Evolutionary conservation across 2,113 vertebrate species (phyloP), one percentile per base, ranked within the genome.

Genomic region (Ornithorhynchus anatinus): DNA sequence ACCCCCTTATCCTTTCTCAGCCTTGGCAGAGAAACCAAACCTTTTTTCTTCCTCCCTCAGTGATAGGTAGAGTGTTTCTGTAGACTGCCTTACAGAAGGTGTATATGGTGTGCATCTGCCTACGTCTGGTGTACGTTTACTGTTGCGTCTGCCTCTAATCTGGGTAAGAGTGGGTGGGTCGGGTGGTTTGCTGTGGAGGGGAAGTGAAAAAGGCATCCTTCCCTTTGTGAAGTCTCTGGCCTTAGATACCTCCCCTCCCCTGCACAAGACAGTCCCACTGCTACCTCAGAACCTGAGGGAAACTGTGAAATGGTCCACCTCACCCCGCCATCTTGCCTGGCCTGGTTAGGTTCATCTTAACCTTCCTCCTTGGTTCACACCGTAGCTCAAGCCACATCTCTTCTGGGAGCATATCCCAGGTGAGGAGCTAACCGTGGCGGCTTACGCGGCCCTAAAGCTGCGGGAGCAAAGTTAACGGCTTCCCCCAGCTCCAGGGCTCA

Each of bases 1-100:
- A 83, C 71, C 77, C 63, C 65, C 57, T 70, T 62, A 52, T 84
- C 59, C 48, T 82, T 87, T 85, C 82, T 91, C 86, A 89, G 88
- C 35, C 17, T 81, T 69, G 67, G 81, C 80, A 91, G 80, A 73
- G 11, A 69, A 43, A 60, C 74, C 67, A 81, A 72, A 87, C 68
- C 47, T 40, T 75, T 75, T 69, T 72, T 67, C 75, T n/a, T 17
- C 4, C 27, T 37, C 6, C 19, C 23, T 50, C 70, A 48, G 75
- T 66, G 72, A 84, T 72, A 43, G 81, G 52, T 72, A 38, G 68
- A 48, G 42, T 25, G 25, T 29, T 57, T 70, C 78, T 53, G 33
- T 53, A 54, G 72, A 32, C 37, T 31, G 40, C 56, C 75, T 62
- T 45, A 56, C 33, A 69, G 68, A 48, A 11, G n/a, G 25, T 1